These are phyloP conservation scores for Diceros bicornis DNA, from an alignment of 2,797 vertebrate species.

Conservation along the genomic window DNA sequence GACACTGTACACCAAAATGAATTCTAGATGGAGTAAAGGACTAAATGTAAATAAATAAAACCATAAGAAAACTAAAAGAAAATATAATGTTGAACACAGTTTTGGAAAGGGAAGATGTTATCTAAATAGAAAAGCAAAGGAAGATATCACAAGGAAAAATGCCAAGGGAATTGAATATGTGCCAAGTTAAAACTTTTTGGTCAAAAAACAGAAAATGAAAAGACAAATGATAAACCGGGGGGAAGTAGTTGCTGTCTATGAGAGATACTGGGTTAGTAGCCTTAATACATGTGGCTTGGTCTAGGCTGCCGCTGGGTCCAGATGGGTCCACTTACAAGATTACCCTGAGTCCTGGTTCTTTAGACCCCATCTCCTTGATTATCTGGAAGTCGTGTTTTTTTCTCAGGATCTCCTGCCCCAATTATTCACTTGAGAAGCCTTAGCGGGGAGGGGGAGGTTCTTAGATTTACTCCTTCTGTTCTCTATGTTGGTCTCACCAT, in stretches of 20 bases:
- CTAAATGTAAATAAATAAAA: background rate
- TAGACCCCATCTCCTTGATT: background rate
- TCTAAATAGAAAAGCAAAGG: background rate
- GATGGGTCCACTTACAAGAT: background rate
- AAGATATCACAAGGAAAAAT: background rate
- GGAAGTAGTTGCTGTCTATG: background rate
- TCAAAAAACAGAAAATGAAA: slow-evolving; percentile 23
- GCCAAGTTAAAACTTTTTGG: slow-evolving; percentile 24
- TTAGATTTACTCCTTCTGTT: background rate
- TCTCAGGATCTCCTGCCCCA: background rate
- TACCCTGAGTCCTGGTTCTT: background rate
- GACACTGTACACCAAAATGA: background rate
- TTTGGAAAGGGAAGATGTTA: background rate
- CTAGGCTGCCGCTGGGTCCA: background rate
- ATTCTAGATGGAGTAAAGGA: background rate
- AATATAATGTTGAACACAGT: background rate
- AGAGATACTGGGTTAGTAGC: background rate
- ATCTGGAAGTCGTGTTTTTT: background rate
- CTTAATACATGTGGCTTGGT: background rate
- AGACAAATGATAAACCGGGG: background rate
- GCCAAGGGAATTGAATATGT: background rate
- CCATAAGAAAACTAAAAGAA: background rate
- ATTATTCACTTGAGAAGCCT: background rate
- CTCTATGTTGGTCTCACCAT: background rate
- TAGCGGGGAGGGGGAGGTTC: background rate